Conservation (phyloP, 2,797 vertebrate genomes). For the Liparis tanakae region DNA sequence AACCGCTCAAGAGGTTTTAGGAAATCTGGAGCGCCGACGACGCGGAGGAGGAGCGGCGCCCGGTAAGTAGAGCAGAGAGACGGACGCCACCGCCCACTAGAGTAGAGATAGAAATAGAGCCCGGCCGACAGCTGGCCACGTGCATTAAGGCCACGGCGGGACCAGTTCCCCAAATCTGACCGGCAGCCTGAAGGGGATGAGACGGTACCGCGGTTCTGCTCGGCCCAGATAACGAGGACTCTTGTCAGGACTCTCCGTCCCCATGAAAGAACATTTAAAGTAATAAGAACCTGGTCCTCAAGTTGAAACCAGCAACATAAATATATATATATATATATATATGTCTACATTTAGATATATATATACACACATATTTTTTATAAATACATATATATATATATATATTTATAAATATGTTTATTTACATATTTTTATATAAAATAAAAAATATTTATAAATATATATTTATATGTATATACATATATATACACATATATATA, state of each 20-base stretch:
- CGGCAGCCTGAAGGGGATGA: conserved; percentile 49
- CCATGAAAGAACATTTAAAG: conserved; percentile 40
- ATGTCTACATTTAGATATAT: too few species aligned
- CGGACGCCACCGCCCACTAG: conserved; percentile 22
- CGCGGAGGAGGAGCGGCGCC: conserved; percentile 3
- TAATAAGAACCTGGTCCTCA: too few species aligned
- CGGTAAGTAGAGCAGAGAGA: conserved; percentile 20
- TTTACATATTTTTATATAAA: too few species aligned
- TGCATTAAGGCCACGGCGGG: conserved; percentile 44
- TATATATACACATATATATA: not conserved
- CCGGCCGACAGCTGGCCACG: conserved; percentile 46
- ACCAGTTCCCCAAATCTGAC: conserved; percentile 46
- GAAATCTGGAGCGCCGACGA: conserved; percentile 6
- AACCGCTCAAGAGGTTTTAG: conserved; percentile 6
- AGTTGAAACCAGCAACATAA: too few species aligned
- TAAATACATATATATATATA: not conserved
- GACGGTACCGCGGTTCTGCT: conserved; percentile 41
- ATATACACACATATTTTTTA: too few species aligned
- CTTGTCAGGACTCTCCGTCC: conserved; percentile 27
- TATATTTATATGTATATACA: too few species aligned
- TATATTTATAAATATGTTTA: not conserved
- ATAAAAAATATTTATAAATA: too few species aligned
- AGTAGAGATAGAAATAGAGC: conserved; percentile 49
- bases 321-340: too few species aligned
- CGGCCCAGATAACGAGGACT: conserved; percentile 55